phyloP scores from a whole-genome alignment of 2,797 vertebrate species.

The Limosa lapponica region DNA sequence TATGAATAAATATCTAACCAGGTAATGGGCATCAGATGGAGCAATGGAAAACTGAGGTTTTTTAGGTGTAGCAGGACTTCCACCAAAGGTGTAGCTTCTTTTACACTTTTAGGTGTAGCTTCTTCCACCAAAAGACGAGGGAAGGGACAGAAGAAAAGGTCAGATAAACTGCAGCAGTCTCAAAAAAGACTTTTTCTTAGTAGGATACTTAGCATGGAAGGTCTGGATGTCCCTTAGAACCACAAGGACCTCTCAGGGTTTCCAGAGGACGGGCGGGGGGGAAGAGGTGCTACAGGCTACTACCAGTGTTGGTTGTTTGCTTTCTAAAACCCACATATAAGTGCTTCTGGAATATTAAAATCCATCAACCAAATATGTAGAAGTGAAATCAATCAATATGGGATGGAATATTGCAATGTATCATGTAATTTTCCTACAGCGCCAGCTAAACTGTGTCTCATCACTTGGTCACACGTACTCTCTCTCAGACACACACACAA shows the following conservation, averaged over 20 bases:
- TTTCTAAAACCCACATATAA: not conserved
- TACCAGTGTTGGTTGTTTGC: not conserved
- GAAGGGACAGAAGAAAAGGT: not conserved
- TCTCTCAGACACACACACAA: slow-evolving; percentile 17
- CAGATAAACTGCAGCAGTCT: not conserved
- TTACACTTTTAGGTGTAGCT: too few species aligned
- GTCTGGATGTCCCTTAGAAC: not conserved
- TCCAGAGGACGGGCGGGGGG: not conserved
- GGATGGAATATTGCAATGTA: not conserved
- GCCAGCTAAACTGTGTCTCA: slow-evolving; percentile 26
- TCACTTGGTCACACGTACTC: not conserved
- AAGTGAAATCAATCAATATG: not conserved
- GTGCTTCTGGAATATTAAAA: not conserved
- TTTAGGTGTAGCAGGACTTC: not conserved
- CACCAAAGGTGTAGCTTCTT: too few species aligned
- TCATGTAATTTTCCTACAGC: slow-evolving; percentile 24
- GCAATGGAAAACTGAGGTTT: not conserved
- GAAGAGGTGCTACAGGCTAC: not conserved
- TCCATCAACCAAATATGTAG: not conserved
- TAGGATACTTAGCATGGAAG: not conserved
- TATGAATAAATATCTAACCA: not conserved
- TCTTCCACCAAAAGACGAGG: not conserved
- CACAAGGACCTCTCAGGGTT: not conserved
- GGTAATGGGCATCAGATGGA: not conserved
- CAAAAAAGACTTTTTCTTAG: not conserved